These are phyloP conservation scores for Dreissena polymorpha DNA, from an alignment of 1,140 invertebrate species.

Conservation along the genomic window DNA sequence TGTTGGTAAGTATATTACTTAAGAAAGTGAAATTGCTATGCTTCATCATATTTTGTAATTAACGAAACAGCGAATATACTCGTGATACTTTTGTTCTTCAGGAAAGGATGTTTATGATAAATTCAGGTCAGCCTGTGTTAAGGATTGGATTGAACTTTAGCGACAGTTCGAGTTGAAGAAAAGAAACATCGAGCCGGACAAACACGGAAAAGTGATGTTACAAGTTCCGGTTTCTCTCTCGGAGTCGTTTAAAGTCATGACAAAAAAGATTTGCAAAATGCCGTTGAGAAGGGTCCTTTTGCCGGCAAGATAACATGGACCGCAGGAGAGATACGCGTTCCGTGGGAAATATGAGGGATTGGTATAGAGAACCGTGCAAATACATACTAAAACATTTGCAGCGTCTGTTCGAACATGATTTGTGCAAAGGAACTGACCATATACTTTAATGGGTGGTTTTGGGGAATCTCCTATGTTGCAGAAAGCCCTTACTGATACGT, in stretches of 20 bases:
- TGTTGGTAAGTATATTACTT: too few relatives aligned
- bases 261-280: not conserved
- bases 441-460: conserved; percentile 50
- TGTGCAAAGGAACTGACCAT: conserved; percentile 10
- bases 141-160: conserved; percentile 18
- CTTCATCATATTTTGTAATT: too few relatives aligned
- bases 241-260: conserved; percentile 16
- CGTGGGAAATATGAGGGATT: not conserved
- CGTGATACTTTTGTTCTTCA: too few relatives aligned
- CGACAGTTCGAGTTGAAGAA: conserved; percentile 60
- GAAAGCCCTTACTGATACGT: conserved; percentile 9
- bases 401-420: conserved; percentile 18
- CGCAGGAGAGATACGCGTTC: conserved; percentile 13
- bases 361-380: conserved; percentile 19
- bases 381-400: conserved; percentile 6
- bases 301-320: not conserved
- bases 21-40: too few relatives aligned
- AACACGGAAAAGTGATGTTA: conserved; percentile 39
- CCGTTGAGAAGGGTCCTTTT: conserved; percentile 15
- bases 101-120: conserved; percentile 14
- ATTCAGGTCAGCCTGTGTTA: not conserved
- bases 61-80: too few relatives aligned
- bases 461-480: conserved; percentile 29
- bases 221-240: conserved; percentile 40
- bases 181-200: conserved; percentile 19